A percentile compares a stretch with the other conserved stretches of the same genome.
Evolutionary conservation across 2,113 vertebrate species (phyloP).

Genomic region (Malurus melanocephalus): DNA sequence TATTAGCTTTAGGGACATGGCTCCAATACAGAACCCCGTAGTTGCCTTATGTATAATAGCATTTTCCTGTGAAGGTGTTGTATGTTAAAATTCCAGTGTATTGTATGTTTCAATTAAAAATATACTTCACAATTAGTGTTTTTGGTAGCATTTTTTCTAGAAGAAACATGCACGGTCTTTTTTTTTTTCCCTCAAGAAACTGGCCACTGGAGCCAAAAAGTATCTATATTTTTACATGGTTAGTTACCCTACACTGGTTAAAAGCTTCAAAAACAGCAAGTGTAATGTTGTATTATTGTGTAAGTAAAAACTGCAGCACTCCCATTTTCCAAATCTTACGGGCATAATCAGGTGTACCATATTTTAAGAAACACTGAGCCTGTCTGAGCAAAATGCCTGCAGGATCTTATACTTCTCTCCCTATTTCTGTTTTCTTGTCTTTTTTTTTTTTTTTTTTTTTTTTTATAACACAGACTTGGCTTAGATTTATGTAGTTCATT

Average conservation of each 20-base stretch:
- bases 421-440: neutral
- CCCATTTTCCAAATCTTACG: neutral
- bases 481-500: conserved; percentile 28
- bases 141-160: neutral
- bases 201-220: neutral
- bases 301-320: neutral
- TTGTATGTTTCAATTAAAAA: neutral
- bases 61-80: neutral
- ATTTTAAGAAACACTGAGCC: conserved; percentile 33
- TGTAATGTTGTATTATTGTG: neutral
- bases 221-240: neutral
- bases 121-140: neutral
- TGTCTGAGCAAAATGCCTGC: conserved; percentile 7
- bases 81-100: neutral
- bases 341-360: neutral
- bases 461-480: neutral
- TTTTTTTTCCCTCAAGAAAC: neutral
- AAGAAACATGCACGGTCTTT: neutral
- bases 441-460: neutral
- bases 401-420: neutral
- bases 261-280: neutral
- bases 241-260: neutral
- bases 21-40: neutral
- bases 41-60: neutral
- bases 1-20: neutral